A percentile compares a stretch with the other conserved stretches of the same genome.
phyloP scores from a whole-genome alignment of 2,113 vertebrate genomes.

The Macaca nemestrina region DNA sequence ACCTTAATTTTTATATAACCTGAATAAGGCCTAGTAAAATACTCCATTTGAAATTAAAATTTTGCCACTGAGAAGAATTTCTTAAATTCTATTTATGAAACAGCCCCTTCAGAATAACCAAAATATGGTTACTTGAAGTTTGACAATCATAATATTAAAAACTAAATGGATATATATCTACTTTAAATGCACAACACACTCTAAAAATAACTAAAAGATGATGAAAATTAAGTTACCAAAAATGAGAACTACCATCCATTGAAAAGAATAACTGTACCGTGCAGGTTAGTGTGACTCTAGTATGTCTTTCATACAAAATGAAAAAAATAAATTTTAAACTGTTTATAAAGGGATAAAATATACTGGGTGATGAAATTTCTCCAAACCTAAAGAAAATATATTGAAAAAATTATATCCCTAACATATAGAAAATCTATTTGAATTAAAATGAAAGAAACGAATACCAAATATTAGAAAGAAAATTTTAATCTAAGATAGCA shows the following conservation, averaged over 20 bases:
- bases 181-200: not conserved
- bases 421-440: not conserved
- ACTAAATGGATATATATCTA: not conserved
- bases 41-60: not conserved
- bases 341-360: not conserved
- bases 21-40: conserved; percentile 12
- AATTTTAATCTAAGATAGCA: not conserved
- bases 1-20: not conserved
- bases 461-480: not conserved
- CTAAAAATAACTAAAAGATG: not conserved
- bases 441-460: not conserved
- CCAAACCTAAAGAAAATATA: not conserved
- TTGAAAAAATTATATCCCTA: not conserved
- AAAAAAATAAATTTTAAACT: not conserved
- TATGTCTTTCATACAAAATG: not conserved
- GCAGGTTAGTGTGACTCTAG: not conserved
- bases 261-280: not conserved
- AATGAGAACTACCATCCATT: not conserved
- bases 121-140: not conserved
- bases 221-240: not conserved
- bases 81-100: not conserved
- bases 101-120: not conserved
- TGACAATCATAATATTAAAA: conserved; percentile 7
- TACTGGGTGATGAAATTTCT: not conserved
- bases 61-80: not conserved